These are phyloP conservation scores for Cyanoderma ruficeps DNA, from an alignment of 2,113 vertebrate genomes.

Conservation along the genomic window DNA sequence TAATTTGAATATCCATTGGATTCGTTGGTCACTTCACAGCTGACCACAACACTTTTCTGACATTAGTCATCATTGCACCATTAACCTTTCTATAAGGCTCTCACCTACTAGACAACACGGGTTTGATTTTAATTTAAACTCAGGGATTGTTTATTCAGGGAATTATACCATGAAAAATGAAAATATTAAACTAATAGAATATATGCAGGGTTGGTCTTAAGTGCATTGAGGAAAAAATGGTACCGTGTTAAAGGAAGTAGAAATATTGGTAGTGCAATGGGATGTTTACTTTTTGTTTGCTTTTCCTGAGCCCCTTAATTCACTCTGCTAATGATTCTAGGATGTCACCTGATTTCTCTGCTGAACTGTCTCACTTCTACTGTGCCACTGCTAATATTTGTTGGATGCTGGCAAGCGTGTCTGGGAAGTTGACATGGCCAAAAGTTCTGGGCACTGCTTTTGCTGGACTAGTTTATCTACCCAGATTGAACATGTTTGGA, in stretches of 20 bases:
- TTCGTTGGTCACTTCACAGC: conserved; percentile 28
- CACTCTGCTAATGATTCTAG: background rate
- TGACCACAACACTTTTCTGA: background rate
- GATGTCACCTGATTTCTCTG: background rate
- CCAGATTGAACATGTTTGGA: background rate
- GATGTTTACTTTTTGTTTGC: background rate
- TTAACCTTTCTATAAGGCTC: conserved; percentile 20
- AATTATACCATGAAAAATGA: background rate
- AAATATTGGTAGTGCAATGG: background rate
- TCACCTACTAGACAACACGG: background rate
- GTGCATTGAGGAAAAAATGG: background rate
- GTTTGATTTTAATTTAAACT: conserved; percentile 6
- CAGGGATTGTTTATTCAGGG: background rate
- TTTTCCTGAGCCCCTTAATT: background rate
- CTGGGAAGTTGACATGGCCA: background rate
- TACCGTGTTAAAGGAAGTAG: background rate
- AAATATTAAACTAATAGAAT: background rate
- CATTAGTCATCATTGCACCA: background rate
- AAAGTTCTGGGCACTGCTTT: background rate
- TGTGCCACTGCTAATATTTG: background rate
- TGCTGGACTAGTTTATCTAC: background rate
- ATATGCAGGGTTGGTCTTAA: background rate
- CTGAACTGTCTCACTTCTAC: background rate
- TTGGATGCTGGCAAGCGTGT: background rate
- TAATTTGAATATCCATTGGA: background rate